These are phyloP conservation scores for Thereva unica DNA, from an alignment of 2,888 invertebrate genomes.

Conservation along the genomic window DNA sequence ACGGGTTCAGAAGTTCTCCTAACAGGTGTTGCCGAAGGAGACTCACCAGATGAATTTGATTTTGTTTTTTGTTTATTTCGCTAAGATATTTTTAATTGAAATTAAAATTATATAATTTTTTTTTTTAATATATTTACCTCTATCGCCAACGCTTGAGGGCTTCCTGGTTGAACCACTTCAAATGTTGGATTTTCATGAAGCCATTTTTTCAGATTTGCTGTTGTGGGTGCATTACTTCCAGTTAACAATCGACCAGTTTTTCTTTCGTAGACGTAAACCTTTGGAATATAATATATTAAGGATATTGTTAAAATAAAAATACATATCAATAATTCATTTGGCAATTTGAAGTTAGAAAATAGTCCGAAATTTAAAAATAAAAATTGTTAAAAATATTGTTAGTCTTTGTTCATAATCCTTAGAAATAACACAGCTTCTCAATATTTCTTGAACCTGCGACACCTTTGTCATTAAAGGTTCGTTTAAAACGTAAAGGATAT, in stretches of 20 bases:
- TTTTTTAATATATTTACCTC: constrained; percentile 46
- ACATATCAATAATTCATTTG: no score
- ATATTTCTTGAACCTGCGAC: no score
- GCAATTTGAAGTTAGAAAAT: no score
- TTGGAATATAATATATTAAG: not conserved
- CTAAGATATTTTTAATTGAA: constrained; percentile 32
- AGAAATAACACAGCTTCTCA: no score
- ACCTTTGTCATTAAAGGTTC: no score
- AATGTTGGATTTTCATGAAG: constrained; percentile 84
- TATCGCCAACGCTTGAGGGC: constrained; percentile 57
- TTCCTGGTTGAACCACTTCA: constrained; percentile 77
- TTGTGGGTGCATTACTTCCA: constrained; percentile 82
- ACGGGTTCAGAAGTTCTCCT: not conserved
- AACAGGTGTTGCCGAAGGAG: constrained; percentile 40
- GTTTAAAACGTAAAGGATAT: no score
- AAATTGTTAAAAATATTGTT: no score
- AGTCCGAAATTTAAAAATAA: no score
- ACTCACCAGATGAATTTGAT: constrained; percentile 24
- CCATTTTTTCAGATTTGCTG: constrained; percentile 79
- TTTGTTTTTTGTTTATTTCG: constrained; percentile 30
- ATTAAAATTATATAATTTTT: not conserved
- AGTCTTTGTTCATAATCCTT: no score
- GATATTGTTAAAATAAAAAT: no score
- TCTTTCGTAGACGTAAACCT: constrained; percentile 81
- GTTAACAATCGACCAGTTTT: constrained; percentile 74